These are phyloP conservation scores for Procambarus clarkii DNA, from an alignment of 1,140 invertebrate genomes.

Conservation along the genomic window DNA sequence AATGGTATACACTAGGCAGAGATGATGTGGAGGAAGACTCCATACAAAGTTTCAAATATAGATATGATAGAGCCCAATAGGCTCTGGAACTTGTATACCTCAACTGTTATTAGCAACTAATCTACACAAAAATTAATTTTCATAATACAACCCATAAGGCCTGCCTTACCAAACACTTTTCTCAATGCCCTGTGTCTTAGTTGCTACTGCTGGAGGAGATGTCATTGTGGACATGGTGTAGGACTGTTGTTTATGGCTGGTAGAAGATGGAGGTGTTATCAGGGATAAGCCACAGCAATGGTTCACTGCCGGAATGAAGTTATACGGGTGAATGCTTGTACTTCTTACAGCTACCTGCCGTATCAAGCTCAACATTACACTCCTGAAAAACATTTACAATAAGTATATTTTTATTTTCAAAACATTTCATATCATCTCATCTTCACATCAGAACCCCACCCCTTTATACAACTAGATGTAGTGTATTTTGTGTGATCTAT, in stretches of 20 bases:
- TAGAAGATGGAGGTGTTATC: background rate
- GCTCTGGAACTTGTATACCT: no score
- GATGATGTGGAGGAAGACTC: no score
- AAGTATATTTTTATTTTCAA: no score
- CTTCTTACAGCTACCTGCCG: background rate
- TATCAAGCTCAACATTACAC: slow-evolving; percentile 19
- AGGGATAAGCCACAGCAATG: background rate
- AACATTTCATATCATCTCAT: no score
- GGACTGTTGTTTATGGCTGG: background rate
- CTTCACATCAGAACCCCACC: no score
- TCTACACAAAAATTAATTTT: background rate
- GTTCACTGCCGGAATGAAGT: background rate
- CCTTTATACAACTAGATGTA: no score
- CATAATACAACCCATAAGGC: background rate
- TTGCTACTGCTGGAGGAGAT: slow-evolving; percentile 31
- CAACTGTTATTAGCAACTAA: no score
- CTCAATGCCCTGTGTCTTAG: slow-evolving; percentile 67
- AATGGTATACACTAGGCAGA: no score
- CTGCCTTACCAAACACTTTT: slow-evolving; percentile 69
- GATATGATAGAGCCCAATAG: no score
- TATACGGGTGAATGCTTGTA: background rate
- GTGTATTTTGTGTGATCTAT: no score
- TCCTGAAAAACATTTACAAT: background rate
- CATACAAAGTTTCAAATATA: no score
- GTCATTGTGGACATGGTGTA: slow-evolving; percentile 15